These are phyloP conservation scores for Manis pentadactyla DNA, from an alignment of 2,797 vertebrate species.

Conservation along the genomic window DNA sequence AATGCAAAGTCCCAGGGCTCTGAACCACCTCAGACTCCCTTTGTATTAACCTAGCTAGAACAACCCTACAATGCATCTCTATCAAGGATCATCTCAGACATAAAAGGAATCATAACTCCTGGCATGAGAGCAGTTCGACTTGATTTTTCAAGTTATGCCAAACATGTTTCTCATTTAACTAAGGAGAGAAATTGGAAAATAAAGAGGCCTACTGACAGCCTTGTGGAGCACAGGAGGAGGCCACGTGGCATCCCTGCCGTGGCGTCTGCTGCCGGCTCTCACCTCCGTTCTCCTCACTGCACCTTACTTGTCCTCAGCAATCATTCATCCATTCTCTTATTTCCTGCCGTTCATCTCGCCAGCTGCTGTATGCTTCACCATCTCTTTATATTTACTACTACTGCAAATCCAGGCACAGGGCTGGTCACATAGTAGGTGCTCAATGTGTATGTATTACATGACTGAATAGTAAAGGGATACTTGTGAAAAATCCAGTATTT, in stretches of 20 bases:
- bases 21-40: background rate
- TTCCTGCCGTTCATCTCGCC: background rate
- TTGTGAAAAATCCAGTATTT: background rate
- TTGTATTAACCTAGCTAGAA: background rate
- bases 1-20: background rate
- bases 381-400: background rate
- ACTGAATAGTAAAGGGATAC: background rate
- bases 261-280: background rate
- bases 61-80: background rate
- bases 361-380: background rate
- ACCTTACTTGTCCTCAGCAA: background rate
- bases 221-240: background rate
- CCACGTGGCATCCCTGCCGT: background rate
- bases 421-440: background rate
- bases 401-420: background rate
- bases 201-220: background rate
- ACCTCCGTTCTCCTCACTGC: background rate
- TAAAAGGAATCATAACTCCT: constrained; percentile 13
- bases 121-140: background rate
- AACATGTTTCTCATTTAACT: background rate
- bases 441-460: background rate
- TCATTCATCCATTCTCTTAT: too few species aligned
- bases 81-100: background rate
- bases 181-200: background rate
- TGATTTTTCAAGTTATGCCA: constrained; percentile 15